A percentile compares a stretch with the other conserved stretches of the same genome.
Conservation (phyloP, 2,113 vertebrate species). For the Brienomyrus longianalis region DNA sequence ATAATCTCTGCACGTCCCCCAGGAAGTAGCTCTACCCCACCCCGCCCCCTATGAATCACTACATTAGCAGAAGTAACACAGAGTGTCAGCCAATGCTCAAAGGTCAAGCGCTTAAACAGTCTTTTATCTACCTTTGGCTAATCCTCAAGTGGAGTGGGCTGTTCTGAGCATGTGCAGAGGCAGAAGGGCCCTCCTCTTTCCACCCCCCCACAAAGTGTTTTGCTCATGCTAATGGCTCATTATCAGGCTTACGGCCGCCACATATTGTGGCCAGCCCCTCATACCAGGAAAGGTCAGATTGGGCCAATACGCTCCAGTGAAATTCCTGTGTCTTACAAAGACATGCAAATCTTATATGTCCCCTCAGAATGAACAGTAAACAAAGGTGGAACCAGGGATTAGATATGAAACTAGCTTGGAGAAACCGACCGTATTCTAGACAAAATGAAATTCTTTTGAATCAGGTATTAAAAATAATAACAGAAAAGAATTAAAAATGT, state of each 20-base stretch:
- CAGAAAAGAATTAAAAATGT: background rate
- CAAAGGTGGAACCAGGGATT: background rate
- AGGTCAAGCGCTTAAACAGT: background rate
- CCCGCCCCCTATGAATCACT: background rate
- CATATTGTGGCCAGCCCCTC: constrained; percentile 48
- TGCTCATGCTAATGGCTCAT: constrained; percentile 41
- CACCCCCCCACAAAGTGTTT: constrained; percentile 4
- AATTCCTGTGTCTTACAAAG: constrained; percentile 50
- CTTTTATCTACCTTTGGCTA: constrained; percentile 1
- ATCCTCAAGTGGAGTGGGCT: background rate
- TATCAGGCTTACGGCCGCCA: constrained; percentile 51
- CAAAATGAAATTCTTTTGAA: background rate
- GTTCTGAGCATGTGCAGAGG: background rate
- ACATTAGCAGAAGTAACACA: background rate
- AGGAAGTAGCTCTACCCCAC: background rate
- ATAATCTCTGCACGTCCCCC: background rate
- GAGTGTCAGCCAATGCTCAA: background rate
- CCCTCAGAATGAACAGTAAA: background rate
- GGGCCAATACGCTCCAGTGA: constrained; percentile 32
- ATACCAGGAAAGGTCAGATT: constrained; percentile 57
- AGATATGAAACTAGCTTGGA: background rate
- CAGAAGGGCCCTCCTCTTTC: background rate
- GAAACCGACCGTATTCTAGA: constrained; percentile 5
- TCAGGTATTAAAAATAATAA: background rate
- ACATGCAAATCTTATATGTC: constrained; percentile 12